Evolutionary conservation across 2,888 invertebrate genomes (phyloP).

Genomic region (Trissolcus brochymenae): DNA sequence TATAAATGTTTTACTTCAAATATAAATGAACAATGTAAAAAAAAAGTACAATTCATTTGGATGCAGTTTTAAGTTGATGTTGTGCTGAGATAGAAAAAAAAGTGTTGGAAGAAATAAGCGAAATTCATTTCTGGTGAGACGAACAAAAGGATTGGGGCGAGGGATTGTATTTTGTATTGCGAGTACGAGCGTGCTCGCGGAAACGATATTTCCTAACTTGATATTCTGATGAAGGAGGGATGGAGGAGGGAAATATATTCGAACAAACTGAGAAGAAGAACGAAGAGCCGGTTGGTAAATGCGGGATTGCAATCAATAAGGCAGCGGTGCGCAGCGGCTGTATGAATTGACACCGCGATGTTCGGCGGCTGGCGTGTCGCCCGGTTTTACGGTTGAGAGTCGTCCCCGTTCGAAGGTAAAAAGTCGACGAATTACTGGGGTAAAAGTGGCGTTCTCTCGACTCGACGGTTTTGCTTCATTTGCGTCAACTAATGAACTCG

Average conservation of each 20-base stretch:
- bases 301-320: conserved; percentile 56
- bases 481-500: conserved; percentile 61
- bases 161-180: conserved; percentile 7
- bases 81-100: background rate
- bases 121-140: background rate
- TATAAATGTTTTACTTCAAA: too few species aligned
- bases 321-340: conserved; percentile 53
- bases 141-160: too few species aligned
- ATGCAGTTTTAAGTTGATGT: too few species aligned
- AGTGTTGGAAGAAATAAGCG: background rate
- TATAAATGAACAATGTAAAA: too few species aligned
- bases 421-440: conserved; percentile 66
- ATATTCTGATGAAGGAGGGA: conserved; percentile 65
- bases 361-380: conserved; percentile 17
- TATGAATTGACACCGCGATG: conserved; percentile 39
- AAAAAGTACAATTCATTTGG: too few species aligned
- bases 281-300: conserved; percentile 46
- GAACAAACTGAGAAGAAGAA: conserved; percentile 47
- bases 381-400: conserved; percentile 44
- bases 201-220: conserved; percentile 68
- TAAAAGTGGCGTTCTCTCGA: conserved; percentile 62
- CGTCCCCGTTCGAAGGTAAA: conserved; percentile 45
- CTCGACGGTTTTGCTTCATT: conserved; percentile 61
- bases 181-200: conserved; percentile 54
- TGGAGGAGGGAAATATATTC: conserved; percentile 61